Evolutionary conservation across 2,113 vertebrate genomes (phyloP).

Genomic region (Alosa alosa): DNA sequence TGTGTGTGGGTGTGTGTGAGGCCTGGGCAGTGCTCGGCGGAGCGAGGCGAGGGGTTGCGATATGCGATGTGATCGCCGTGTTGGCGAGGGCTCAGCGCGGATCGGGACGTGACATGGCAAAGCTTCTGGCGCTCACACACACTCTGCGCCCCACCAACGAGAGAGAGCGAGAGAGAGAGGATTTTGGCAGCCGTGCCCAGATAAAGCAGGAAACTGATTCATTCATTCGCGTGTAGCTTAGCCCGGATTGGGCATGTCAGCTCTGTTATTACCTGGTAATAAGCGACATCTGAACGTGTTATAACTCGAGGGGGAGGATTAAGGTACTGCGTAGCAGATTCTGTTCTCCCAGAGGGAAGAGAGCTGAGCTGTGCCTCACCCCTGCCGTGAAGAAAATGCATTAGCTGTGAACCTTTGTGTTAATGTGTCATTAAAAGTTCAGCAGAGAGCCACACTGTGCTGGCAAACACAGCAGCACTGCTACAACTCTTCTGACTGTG

Average conservation of each 20-base stretch:
- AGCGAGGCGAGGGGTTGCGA: not conserved
- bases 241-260: not conserved
- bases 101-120: not conserved
- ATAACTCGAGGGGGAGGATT: not conserved
- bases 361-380: not conserved
- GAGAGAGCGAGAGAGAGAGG: not conserved
- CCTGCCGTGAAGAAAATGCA: not conserved
- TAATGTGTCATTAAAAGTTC: not conserved
- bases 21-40: not conserved
- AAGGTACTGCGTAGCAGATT: not conserved
- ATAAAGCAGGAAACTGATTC: not conserved
- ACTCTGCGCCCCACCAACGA: not conserved
- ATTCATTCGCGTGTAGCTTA: not conserved
- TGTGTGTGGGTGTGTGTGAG: constrained; percentile 15
- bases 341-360: not conserved
- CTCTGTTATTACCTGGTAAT: not conserved
- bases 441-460: not conserved
- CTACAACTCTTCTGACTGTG: not conserved
- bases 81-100: constrained; percentile 38
- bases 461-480: not conserved
- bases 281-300: not conserved
- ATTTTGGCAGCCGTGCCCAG: not conserved
- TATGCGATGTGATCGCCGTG: not conserved
- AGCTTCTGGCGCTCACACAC: not conserved
- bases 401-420: not conserved